Conservation (phyloP, 1,140 invertebrate genomes). For the Eubasilissa regina region DNA sequence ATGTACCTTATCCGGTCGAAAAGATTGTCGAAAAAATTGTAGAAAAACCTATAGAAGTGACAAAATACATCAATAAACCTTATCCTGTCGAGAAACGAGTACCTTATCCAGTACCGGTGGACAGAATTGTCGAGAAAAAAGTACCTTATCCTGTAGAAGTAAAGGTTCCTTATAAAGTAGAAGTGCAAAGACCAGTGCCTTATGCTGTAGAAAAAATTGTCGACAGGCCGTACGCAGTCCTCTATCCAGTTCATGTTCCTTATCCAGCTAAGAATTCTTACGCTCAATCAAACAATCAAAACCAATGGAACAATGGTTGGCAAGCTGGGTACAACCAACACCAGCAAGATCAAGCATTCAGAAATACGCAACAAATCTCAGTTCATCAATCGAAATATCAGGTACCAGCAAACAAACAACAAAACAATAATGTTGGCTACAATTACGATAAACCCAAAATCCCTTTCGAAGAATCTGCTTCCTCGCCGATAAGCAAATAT, state of each 20-base stretch:
- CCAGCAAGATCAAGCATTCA: neutral
- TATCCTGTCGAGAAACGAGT: slow-evolving; percentile 69
- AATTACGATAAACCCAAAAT: slow-evolving; percentile 10
- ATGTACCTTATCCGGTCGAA: slow-evolving; percentile 72
- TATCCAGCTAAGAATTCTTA: slow-evolving; percentile 51
- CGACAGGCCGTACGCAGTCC: slow-evolving; percentile 58
- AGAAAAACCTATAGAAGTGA: slow-evolving; percentile 70
- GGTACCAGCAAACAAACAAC: slow-evolving; percentile 26
- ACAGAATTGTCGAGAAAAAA: slow-evolving; percentile 68
- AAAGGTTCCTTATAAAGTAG: slow-evolving; percentile 61
- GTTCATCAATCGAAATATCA: slow-evolving; percentile 44
- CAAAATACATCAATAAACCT: slow-evolving; percentile 70
- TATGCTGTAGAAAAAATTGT: slow-evolving; percentile 64
- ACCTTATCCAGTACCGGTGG: slow-evolving; percentile 70
- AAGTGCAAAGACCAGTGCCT: slow-evolving; percentile 61
- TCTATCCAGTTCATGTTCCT: slow-evolving; percentile 47
- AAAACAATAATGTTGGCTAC: slow-evolving; percentile 4
- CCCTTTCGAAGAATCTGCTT: neutral
- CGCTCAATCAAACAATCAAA: neutral
- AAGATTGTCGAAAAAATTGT: slow-evolving; percentile 71
- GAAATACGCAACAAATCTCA: slow-evolving; percentile 1
- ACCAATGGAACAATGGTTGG: slow-evolving; percentile 43
- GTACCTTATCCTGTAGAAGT: slow-evolving; percentile 73
- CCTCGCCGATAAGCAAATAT: neutral
- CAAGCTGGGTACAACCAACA: slow-evolving; percentile 20